phyloP scores from a whole-genome alignment of 2,888 invertebrate genomes.

The Agonum fuliginosum region DNA sequence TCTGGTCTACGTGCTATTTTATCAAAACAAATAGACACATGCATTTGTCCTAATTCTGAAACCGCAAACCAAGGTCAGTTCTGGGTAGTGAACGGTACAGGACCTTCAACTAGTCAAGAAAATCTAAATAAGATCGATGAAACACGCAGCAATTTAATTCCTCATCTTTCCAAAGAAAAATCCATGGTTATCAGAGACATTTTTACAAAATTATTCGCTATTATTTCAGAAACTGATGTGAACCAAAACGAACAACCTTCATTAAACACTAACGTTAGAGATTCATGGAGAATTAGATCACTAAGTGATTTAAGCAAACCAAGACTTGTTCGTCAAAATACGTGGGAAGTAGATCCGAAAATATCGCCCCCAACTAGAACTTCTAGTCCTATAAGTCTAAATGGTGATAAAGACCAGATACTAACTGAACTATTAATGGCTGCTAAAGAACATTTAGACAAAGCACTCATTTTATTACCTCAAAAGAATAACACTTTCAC shows the following conservation, averaged over 20 bases:
- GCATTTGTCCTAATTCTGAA: conserved; percentile 67
- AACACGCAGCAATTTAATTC: conserved; percentile 68
- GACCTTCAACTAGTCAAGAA: conserved; percentile 65
- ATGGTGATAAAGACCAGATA: conserved; percentile 7
- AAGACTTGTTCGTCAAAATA: not conserved
- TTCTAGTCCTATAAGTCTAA: conserved; percentile 6
- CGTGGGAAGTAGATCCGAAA: conserved; percentile 49
- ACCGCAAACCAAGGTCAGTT: conserved; percentile 66
- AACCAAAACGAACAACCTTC: conserved; percentile 63
- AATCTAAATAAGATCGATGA: conserved; percentile 67
- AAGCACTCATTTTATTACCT: conserved; percentile 24
- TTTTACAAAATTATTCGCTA: conserved; percentile 65
- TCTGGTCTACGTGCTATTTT: conserved; percentile 68
- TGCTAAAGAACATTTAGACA: conserved; percentile 28
- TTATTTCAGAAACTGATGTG: conserved; percentile 64
- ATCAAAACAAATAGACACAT: conserved; percentile 66
- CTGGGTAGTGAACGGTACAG: conserved; percentile 68
- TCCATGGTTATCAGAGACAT: conserved; percentile 65
- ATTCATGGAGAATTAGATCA: not conserved
- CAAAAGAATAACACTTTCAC: conserved; percentile 38
- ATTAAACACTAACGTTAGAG: not conserved
- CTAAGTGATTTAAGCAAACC: not conserved
- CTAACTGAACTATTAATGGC: not conserved
- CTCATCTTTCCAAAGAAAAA: conserved; percentile 66
- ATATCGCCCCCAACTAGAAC: conserved; percentile 28